Evolutionary conservation across 2,888 invertebrate species (phyloP).

Genomic region (Drosophila meridionalis): DNA sequence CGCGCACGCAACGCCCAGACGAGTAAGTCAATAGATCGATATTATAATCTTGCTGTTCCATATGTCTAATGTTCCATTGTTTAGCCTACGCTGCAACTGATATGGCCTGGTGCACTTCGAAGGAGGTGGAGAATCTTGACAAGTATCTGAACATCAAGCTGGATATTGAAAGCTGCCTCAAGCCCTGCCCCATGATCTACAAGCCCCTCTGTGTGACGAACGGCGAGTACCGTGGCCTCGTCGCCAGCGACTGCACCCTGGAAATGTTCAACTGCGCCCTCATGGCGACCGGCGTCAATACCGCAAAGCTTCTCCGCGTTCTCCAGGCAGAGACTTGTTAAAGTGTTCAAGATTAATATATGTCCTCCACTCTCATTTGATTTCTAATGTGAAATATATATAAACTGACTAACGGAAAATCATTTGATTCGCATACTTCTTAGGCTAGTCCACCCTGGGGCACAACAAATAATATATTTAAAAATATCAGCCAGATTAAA

Average conservation of each 20-base stretch:
- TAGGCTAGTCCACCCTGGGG: neutral
- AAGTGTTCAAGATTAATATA: neutral
- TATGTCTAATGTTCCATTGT: neutral
- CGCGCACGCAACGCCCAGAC: constrained; percentile 55
- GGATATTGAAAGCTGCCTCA: constrained; percentile 62
- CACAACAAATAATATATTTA: neutral
- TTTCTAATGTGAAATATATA: constrained; percentile 6
- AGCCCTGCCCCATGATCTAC: constrained; percentile 78
- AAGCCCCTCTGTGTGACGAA: constrained; percentile 80
- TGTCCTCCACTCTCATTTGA: constrained; percentile 5
- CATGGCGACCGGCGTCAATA: constrained; percentile 31
- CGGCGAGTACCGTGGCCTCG: constrained; percentile 75
- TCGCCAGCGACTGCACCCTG: constrained; percentile 74
- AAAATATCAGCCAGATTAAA: neutral
- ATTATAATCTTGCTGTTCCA: neutral
- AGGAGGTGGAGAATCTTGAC: constrained; percentile 62
- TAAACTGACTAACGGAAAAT: neutral
- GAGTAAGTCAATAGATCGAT: constrained; percentile 50
- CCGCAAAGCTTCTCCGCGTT: constrained; percentile 53
- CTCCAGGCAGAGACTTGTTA: constrained; percentile 57
- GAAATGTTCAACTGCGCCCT: constrained; percentile 76
- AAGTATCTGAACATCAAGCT: constrained; percentile 62
- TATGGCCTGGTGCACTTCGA: constrained; percentile 80
- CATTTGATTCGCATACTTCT: neutral
- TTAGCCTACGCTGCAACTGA: constrained; percentile 67